Evolutionary conservation across 2,113 vertebrate species (phyloP), one percentile per base, ranked within the genome.

Genomic region (Rhinichthys klamathensis): DNA sequence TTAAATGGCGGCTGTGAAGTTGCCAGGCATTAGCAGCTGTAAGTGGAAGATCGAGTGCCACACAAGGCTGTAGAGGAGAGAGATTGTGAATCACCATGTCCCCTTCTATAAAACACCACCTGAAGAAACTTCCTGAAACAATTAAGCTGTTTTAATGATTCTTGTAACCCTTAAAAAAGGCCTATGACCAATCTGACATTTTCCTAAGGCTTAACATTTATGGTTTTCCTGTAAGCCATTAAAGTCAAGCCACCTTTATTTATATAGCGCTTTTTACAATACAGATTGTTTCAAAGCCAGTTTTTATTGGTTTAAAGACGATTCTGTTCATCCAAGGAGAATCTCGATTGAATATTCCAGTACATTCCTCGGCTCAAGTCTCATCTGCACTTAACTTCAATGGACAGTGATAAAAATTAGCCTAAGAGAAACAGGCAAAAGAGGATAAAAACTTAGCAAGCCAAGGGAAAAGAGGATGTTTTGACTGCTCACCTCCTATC

Each of bases 11-110:
- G n/a, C n/a, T 44, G 76, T 87, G 85, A 65, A 87, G 70, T 86
- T 90, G 82, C 90, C 89, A 87, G 72, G 80, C 86, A 85, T 87
- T 88, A 90, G 81, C 65, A 44, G 46, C 69, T 85, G 80, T 85
- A 89, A 87, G 61, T 89, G 83, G 61, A 77, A 87, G 89, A 76
- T 72, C 35, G 13, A 56, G 38, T 61, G 67, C 80, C n/a, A 58
- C 2, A n/a, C 15, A 30, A 84, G 58, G 60, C 60, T 78, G 74
- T 79, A 56, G 76, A 56, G n/a, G 35, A 80, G 61, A 84, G 63
- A 80, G 46, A 60, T 23, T 70, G 46, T 85, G 75, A 85, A 76
- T 70, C 83, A 85, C 23, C 7, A 30, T 27, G 32, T 78, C 67
- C 46, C 82, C 32, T 35, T 60, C 63, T 21, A 73, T 54, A 79